phyloP scores from a whole-genome alignment of 2,888 invertebrate genomes.

The Archips crataeganus region DNA sequence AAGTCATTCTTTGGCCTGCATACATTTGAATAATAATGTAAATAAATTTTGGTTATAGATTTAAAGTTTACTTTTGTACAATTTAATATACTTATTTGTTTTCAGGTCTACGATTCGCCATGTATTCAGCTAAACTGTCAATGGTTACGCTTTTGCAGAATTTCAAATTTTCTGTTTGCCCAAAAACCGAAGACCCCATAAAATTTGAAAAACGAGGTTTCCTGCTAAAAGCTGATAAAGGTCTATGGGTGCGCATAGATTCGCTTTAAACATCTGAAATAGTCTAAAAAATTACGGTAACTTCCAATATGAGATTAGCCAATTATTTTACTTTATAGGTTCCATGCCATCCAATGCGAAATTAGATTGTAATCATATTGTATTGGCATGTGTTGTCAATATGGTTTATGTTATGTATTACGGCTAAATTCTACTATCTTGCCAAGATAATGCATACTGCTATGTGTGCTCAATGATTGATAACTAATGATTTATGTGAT shows the following conservation, averaged over 20 bases:
- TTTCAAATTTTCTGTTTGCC: constrained; percentile 69
- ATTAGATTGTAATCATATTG: constrained; percentile 7
- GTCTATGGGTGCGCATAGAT: constrained; percentile 72
- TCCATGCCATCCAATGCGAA: background rate
- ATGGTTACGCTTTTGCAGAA: constrained; percentile 76
- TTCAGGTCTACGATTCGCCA: constrained; percentile 82
- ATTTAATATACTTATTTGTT: constrained; percentile 44
- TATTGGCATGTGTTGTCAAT: background rate
- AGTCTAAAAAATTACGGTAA: background rate
- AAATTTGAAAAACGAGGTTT: constrained; percentile 66
- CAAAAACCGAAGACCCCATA: constrained; percentile 74
- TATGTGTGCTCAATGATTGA: background rate
- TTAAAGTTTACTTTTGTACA: background rate
- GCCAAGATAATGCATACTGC: background rate
- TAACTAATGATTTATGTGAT: background rate
- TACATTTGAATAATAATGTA: background rate
- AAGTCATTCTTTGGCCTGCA: background rate
- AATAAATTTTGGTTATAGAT: background rate
- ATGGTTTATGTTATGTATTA: background rate
- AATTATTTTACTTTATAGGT: background rate
- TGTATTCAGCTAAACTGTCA: constrained; percentile 79
- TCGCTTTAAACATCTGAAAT: constrained; percentile 46
- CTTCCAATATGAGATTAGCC: background rate
- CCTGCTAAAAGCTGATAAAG: constrained; percentile 70
- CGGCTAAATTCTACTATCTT: constrained; percentile 1